These are phyloP conservation scores for Lathamus discolor DNA, from an alignment of 2,113 vertebrate species.

Conservation along the genomic window DNA sequence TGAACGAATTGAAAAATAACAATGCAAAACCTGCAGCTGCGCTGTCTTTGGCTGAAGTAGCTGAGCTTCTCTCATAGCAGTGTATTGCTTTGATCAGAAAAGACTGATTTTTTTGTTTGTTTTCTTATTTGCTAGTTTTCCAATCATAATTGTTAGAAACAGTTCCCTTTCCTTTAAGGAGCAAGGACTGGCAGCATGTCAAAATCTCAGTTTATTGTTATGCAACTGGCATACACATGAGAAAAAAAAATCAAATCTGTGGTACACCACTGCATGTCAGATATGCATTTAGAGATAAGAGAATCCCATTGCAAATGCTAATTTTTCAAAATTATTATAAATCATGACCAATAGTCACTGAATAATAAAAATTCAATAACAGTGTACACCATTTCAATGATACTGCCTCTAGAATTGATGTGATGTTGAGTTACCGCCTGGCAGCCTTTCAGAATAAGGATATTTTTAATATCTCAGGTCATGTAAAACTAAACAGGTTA, in stretches of 20 bases:
- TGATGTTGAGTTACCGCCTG: not conserved
- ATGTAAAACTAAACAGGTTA: constrained; percentile 54
- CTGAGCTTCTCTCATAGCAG: not conserved
- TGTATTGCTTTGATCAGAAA: constrained; percentile 23
- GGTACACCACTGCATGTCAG: constrained; percentile 32
- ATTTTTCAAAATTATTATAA: constrained; percentile 41
- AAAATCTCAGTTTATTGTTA: not conserved
- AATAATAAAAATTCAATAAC: constrained; percentile 15
- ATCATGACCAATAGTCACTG: constrained; percentile 29
- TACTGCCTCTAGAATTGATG: constrained; percentile 15
- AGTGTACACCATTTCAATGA: not conserved
- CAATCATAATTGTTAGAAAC: not conserved
- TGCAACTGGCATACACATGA: not conserved
- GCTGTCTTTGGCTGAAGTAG: not conserved
- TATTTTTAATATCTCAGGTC: constrained; percentile 47
- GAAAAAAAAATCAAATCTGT: constrained; percentile 39
- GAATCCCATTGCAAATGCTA: constrained; percentile 43
- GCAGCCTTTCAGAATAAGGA: constrained; percentile 1
- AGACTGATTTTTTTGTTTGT: not conserved
- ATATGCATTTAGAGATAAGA: constrained; percentile 53
- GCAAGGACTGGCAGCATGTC: not conserved
- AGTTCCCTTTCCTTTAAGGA: constrained; percentile 13
- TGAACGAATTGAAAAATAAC: not conserved
- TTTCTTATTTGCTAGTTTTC: constrained; percentile 2
- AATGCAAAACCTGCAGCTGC: not conserved